phyloP scores from a whole-genome alignment of 2,113 vertebrate species.

The Poecilia latipinna region DNA sequence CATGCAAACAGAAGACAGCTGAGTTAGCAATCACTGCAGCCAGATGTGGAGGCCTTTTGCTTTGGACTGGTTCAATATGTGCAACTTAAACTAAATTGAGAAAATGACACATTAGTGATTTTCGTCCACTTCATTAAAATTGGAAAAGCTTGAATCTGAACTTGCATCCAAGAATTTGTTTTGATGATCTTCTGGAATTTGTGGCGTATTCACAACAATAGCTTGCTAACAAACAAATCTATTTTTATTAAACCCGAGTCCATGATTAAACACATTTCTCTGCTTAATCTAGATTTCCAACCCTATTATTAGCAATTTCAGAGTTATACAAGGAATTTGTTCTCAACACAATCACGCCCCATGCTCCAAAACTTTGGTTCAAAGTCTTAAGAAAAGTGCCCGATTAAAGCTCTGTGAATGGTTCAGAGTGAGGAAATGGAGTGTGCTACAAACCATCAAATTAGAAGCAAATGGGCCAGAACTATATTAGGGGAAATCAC shows the following conservation, averaged over 20 bases:
- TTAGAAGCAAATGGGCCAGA: conserved; percentile 57
- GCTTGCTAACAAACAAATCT: no score
- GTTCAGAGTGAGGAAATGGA: conserved; percentile 17
- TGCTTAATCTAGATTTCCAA: not conserved
- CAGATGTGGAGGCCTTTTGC: conserved; percentile 56
- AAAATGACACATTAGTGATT: not conserved
- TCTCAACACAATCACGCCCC: conserved; percentile 15
- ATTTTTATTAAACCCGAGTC: not conserved
- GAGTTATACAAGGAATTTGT: conserved; percentile 11
- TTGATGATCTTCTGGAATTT: not conserved
- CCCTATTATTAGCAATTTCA: conserved; percentile 10
- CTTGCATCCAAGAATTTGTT: no score
- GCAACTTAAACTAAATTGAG: not conserved
- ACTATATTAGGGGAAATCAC: conserved; percentile 46
- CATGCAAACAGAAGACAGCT: conserved; percentile 8
- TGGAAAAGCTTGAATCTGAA: not conserved
- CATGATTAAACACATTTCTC: not conserved
- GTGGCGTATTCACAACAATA: not conserved
- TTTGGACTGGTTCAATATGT: conserved; percentile 23
- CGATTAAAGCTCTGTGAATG: conserved; percentile 13
- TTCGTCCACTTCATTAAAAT: not conserved
- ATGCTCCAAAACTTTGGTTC: not conserved
- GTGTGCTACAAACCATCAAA: conserved; percentile 41
- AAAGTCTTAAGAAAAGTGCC: not conserved
- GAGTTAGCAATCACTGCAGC: conserved; percentile 30